Base-by-base conservation (phyloP, 2,888 invertebrate species). In the Suillia variegata region DNA sequence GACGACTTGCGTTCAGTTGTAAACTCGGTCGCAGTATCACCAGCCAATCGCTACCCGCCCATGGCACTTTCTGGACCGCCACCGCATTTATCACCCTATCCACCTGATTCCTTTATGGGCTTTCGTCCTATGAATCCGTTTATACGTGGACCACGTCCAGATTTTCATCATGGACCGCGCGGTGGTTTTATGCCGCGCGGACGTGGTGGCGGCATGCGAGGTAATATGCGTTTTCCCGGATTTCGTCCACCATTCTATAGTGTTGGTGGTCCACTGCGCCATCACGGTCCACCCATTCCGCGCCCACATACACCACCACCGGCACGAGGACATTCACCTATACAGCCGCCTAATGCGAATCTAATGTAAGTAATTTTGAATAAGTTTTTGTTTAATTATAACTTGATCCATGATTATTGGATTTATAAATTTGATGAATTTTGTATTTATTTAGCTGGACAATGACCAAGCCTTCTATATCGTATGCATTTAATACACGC, bases 171-270 rank as follows among this genome's bases (percentile, higher is more conserved):
- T 13, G n/a, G n/a, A n/a, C 63, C 62, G 21, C 65, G 70, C n/a
- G 67, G 70, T 1, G 65, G 63, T 1, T 78, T 71, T 34, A 68
- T 71, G 55, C 66, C 68, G 1, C 67, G 75, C 1, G 71, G 72
- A 58, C 69, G 66, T 33, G 70, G 74, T 13, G 70, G 70, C 5
- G 66, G 67, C 15, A 67, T 74, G 48, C 67, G 73, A 0, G 67
- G 68, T 2, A 59, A 59, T 1, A 56, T 66, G 58, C 69, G 68
- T 12, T 70, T 67, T 48, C 62, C 63, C 13, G 59, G 59, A 8
- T 70, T 70, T 66, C 67, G 74, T 13, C 68, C 71, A 4, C 67
- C 66, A 4, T 76, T 75, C 48, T 75, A 70, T 47, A 47, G 33
- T 3, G 62, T 62, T 17, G 63, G 61, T 20, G 69, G 69, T 17